These are phyloP conservation scores for Alfaro cultratus DNA, from an alignment of 2,797 vertebrate species.

Conservation along the genomic window DNA sequence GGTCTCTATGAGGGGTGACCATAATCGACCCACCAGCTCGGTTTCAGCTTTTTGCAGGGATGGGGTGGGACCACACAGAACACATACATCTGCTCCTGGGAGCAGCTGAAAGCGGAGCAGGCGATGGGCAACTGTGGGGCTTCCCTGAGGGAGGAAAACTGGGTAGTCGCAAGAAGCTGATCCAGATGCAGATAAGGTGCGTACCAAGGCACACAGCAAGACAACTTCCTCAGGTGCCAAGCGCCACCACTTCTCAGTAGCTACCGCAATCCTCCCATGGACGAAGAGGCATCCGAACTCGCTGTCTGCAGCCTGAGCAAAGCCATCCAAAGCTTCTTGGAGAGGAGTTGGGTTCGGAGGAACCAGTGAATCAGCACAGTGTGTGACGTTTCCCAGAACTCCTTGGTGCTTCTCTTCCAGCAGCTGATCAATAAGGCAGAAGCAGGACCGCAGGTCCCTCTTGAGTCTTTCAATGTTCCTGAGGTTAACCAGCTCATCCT, in stretches of 20 bases:
- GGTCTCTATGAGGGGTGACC: slow-evolving; percentile 84
- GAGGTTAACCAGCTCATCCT: slow-evolving; percentile 85
- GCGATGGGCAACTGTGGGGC: slow-evolving; percentile 90
- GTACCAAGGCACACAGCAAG: slow-evolving; percentile 84
- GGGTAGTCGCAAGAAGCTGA: slow-evolving; percentile 88
- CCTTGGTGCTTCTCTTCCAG: slow-evolving; percentile 80
- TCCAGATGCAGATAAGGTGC: slow-evolving; percentile 77
- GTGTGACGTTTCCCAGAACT: slow-evolving; percentile 86
- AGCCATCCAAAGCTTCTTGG: slow-evolving; percentile 84
- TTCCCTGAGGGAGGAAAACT: slow-evolving; percentile 91
- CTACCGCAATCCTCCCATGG: slow-evolving; percentile 80
- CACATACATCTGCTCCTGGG: slow-evolving; percentile 83
- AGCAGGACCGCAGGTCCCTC: slow-evolving; percentile 89
- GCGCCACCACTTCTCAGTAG: slow-evolving; percentile 92
- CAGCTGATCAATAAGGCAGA: slow-evolving; percentile 87
- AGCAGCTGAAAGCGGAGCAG: slow-evolving; percentile 89
- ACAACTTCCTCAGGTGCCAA: slow-evolving; percentile 86
- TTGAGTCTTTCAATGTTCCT: slow-evolving; percentile 91
- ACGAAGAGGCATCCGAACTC: slow-evolving; percentile 87
- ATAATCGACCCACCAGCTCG: slow-evolving; percentile 83
- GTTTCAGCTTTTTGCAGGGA: slow-evolving; percentile 82
- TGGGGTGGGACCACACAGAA: slow-evolving; percentile 89
- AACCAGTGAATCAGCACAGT: slow-evolving; percentile 87
- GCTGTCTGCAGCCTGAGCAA: slow-evolving; percentile 83
- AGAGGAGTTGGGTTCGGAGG: slow-evolving; percentile 77